Base-by-base conservation (phyloP, 2,113 vertebrate species). In the Nestor notabilis region DNA sequence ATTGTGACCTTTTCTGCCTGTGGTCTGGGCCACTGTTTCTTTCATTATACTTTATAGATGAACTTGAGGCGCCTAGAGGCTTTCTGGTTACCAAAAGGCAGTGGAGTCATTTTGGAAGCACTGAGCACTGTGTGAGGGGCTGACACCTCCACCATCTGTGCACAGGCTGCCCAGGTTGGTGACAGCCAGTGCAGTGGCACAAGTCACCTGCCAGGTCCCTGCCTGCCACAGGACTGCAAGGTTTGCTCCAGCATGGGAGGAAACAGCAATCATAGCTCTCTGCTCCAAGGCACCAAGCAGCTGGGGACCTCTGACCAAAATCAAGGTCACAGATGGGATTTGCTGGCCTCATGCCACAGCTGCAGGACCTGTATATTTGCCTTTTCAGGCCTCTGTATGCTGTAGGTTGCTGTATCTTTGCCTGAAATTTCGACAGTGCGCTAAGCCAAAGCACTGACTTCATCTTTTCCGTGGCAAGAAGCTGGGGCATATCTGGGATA, bases 121-220 rank as follows among this genome's bases (percentile, higher is more conserved):
- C 33, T 69, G 69, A 53, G 39, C 8, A 4, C 64, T 2, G 2
- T 23, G 33, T 70, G 25, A 76, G 13, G 35, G 10, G 4, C 19
- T 52, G 79, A 47, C 1, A 4, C 41, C 20, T 87, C 39, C 10
- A 6, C 13, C 31, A 46, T n/a, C 44, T 25, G 24, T 39, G 35
- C 35, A 24, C 13, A 25, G 61, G 33, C 39, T 72, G 35, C 35
- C 44, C 9, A 21, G 10, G 14, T 41, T 16, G 4, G 47, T 77
- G 78, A 58, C 37, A 76, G 68, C 17, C 37, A 44, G 28, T 0
- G 0, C 25, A 9, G 8, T 69, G 70, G 53, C 69, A 55, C 3
- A 2, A 33, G 39, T 39, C 27, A 78, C 31, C 12, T 0, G 0
- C 11, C 1, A 0, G 33, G 28, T 49, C 47, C n/a, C 28, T 1